Conservation (phyloP, 2,888 invertebrate genomes). For the Agrochola macilenta region DNA sequence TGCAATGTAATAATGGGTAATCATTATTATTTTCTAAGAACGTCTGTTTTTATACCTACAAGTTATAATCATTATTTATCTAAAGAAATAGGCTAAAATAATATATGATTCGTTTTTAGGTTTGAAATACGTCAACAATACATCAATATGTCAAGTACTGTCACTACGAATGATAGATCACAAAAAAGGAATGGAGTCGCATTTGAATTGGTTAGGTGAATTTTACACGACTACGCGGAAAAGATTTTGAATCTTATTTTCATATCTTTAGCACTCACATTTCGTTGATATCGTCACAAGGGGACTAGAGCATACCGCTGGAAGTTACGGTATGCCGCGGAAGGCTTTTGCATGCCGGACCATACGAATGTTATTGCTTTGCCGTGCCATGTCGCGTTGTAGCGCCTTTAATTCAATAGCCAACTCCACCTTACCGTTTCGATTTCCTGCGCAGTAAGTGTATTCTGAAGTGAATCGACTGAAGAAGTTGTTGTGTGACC, state of each 20-base stretch:
- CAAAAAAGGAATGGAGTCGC: too few species aligned
- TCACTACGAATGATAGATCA: too few species aligned
- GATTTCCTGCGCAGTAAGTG: constrained; percentile 88
- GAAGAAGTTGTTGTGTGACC: constrained; percentile 91
- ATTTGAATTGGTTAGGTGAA: too few species aligned
- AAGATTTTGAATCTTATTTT: neutral
- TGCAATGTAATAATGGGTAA: too few species aligned
- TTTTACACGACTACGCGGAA: neutral
- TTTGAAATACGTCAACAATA: too few species aligned
- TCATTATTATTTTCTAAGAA: too few species aligned
- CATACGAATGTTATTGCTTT: neutral
- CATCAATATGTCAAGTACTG: too few species aligned
- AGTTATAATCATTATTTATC: too few species aligned
- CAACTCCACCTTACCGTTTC: constrained; percentile 18
- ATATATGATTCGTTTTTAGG: too few species aligned
- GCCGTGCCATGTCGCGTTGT: too few species aligned
- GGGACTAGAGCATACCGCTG: neutral
- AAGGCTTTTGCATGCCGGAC: neutral
- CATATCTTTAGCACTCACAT: neutral
- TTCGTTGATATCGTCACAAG: neutral
- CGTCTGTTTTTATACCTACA: too few species aligned
- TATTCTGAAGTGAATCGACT: constrained; percentile 88
- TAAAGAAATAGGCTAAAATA: too few species aligned
- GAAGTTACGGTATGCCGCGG: neutral
- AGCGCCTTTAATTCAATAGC: neutral